Base-by-base conservation (phyloP, 2,113 vertebrate species). In the Sceloporus tristichus region DNA sequence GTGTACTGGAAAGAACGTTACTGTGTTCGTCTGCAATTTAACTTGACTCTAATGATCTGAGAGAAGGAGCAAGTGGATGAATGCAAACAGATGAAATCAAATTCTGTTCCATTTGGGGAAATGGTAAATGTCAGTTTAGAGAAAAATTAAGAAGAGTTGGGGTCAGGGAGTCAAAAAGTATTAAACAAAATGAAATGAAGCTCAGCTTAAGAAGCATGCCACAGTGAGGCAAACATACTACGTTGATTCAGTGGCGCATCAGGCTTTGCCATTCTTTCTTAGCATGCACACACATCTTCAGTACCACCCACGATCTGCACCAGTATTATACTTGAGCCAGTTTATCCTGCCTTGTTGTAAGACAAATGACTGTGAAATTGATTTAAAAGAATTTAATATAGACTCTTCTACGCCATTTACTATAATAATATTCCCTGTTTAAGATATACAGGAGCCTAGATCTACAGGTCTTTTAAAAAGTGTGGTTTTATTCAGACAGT, bases 41-140 rank as follows among this genome's bases (percentile, higher is more conserved):
- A 74, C 62, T 27, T 0, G 2, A 27, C 68, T 21, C 0, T 59
- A 79, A 13, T 0, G 10, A 0, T 0, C 5, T 83, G 80, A 62
- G 87, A 87, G 56, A 0, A 0, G 73, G 34, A 68, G 80, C 25
- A 65, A 54, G 4, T 19, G 3, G 1, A 16, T 0, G 38, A 1
- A 27, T 79, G 27, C 0, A 0, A 0, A 85, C 34, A 29, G 34
- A 85, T 76, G 73, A 76, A 18, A 74, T 40, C 0, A 14, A 1
- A 78, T 62, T 65, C 54, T 75, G 25, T 74, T 87, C 38, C 70
- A 82, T n/a, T 74, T 75, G 79, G 79, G 62, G 66, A 48, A 66
- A 62, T 42, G 88, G 84, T 59, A 48, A 86, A 73, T 8, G 19
- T 38, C 77, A 2, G 9, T 1, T 25, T 38, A 27, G 53, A 29